phyloP scores from a whole-genome alignment of 1,140 invertebrate species.

The Ditylenchus dipsaci region DNA sequence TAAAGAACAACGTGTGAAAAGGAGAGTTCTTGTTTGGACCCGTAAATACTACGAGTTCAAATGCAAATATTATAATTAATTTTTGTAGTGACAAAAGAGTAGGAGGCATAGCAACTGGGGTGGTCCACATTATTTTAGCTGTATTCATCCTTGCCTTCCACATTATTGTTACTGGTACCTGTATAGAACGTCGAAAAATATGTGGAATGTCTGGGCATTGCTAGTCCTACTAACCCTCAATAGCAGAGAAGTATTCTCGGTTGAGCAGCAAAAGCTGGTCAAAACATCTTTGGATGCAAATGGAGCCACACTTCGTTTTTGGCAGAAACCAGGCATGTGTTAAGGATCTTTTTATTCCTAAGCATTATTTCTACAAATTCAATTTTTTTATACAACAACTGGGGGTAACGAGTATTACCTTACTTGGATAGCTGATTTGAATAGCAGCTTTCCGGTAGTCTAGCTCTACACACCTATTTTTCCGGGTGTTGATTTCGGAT shows the following conservation, averaged over 20 bases:
- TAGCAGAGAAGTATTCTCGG: too few relatives aligned
- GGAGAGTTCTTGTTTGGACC: not conserved
- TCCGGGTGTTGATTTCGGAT: too few relatives aligned
- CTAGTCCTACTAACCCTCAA: too few relatives aligned
- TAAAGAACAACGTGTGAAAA: not conserved
- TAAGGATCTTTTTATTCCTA: too few relatives aligned
- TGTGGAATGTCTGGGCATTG: too few relatives aligned
- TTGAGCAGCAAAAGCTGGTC: slow-evolving; percentile 37
- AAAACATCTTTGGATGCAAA: slow-evolving; percentile 43
- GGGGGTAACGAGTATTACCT: too few relatives aligned
- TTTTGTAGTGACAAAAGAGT: not conserved
- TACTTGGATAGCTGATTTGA: too few relatives aligned
- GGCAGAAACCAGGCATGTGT: slow-evolving; percentile 52
- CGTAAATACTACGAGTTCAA: not conserved
- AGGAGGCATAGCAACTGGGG: not conserved
- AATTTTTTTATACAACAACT: too few relatives aligned
- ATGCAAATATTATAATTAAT: not conserved
- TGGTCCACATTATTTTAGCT: not conserved
- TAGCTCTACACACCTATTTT: too few relatives aligned
- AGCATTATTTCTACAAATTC: slow-evolving; percentile 8
- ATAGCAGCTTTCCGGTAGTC: too few relatives aligned
- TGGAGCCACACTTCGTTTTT: slow-evolving; percentile 55
- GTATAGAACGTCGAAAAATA: too few relatives aligned
- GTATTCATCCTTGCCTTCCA: not conserved
- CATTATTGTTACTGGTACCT: too few relatives aligned